Conservation (phyloP, 2,113 vertebrate species). For the Thunnus thynnus region DNA sequence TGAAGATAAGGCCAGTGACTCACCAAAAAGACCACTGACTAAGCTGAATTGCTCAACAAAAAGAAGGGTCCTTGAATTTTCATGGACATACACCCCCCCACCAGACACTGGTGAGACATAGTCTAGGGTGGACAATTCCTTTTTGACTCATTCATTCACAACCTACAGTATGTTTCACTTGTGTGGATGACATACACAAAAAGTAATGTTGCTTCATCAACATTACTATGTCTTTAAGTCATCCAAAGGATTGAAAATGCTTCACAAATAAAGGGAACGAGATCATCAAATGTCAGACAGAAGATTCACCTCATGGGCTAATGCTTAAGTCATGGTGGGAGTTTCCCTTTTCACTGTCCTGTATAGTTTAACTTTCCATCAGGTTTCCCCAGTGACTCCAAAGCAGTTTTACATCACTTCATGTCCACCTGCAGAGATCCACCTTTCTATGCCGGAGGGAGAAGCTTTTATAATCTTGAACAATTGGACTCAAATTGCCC, state of each 20-base stretch:
- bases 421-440: conserved; percentile 65
- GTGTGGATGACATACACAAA: conserved; percentile 3
- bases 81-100: not conserved
- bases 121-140: conserved; percentile 31
- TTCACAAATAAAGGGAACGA: not conserved
- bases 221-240: not conserved
- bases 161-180: not conserved
- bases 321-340: conserved; percentile 4
- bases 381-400: conserved; percentile 44
- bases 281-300: not conserved
- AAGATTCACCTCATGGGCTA: conserved; percentile 14
- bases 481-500: conserved; percentile 66
- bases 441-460: conserved; percentile 61
- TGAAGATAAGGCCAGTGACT: conserved; percentile 57
- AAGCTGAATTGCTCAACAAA: conserved; percentile 20
- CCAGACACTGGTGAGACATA: conserved; percentile 18
- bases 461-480: conserved; percentile 62
- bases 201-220: conserved; percentile 18
- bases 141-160: conserved; percentile 54
- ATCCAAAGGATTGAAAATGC: not conserved
- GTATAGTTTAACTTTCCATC: conserved; percentile 15
- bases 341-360: conserved; percentile 7
- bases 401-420: conserved; percentile 47
- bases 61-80: conserved; percentile 3
- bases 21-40: conserved; percentile 45